Base-by-base conservation (phyloP, 2,113 vertebrate species). In the Psephotus haematonotus region DNA sequence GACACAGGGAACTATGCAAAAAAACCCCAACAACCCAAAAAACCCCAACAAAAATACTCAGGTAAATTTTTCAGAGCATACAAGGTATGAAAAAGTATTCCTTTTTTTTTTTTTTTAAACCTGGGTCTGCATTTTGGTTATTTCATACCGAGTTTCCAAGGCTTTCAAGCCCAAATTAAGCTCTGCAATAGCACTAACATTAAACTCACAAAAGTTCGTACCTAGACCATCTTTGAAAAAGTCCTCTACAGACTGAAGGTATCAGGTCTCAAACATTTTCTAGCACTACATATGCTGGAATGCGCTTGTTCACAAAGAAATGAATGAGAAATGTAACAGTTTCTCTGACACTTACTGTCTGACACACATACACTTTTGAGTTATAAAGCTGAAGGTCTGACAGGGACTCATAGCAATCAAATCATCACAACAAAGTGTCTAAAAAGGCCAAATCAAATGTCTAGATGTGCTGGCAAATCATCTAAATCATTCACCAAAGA, bases 401-500 rank as follows among this genome's bases (percentile, higher is more conserved):
- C 17, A 35, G 8, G 17, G 12, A 80, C 49, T 85, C 67, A 72
- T 2, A 67, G 41, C n/a, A 76, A 88, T 62, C 67, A 80, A 82
- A 90, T 46, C 4, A 88, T 50, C 59, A 79, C 16, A 80, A 72
- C 8, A 37, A 82, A 55, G 23, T 46, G 23, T 39, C n/a, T 74
- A 59, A 63, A 95, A 72, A 49, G 77, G 78, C 92, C 35, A 87
- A 90, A 68, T 69, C 71, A 91, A 92, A 90, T 31, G 17, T 80
- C 63, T 63, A 35, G 44, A 82, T 62, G 12, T 63, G 39, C 33
- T 65, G 46, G 27, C 6, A 47, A 75, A 24, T 76, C 69, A 72
- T 28, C 67, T 76, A 87, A 92, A 90, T 84, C 39, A 95, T 52
- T 29, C 33, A 87, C 49, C 18, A 82, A 74, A n/a, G 49, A 77